Conservation (phyloP, 2,888 invertebrate species). For the Calameuta filiformis region DNA sequence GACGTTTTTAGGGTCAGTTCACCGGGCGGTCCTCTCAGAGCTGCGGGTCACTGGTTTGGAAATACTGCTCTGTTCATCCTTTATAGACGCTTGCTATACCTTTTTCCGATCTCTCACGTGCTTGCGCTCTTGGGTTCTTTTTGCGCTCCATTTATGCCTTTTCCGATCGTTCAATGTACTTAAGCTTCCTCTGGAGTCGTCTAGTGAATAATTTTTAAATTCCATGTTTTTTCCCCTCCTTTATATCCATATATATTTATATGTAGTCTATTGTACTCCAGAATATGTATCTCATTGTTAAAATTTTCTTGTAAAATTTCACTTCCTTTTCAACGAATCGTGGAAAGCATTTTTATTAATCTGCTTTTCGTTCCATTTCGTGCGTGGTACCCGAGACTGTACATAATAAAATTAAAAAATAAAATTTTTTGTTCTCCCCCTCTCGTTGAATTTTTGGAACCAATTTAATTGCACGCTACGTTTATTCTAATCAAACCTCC, state of each 20-base stretch:
- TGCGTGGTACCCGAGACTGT: not conserved
- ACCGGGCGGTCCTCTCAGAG: constrained; percentile 30
- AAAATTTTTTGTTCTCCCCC: not conserved
- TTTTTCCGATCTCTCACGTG: too few relatives aligned
- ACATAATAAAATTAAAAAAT: too few relatives aligned
- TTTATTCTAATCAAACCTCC: not conserved
- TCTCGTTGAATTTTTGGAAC: not conserved
- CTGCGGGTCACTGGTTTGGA: constrained; percentile 44
- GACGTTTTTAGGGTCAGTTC: constrained; percentile 37
- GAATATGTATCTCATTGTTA: not conserved
- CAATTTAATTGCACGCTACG: not conserved
- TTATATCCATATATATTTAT: not conserved
- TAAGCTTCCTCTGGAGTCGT: not conserved
- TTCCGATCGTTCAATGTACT: constrained; percentile 9
- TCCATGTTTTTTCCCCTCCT: not conserved
- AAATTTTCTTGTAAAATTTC: not conserved
- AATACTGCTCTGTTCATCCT: constrained; percentile 22
- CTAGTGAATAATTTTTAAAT: not conserved
- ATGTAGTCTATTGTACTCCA: not conserved
- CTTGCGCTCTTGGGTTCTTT: constrained; percentile 2
- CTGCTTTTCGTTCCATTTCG: not conserved
- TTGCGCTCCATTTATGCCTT: constrained; percentile 33
- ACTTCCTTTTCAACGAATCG: not conserved
- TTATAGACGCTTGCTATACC: not conserved
- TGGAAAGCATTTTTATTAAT: not conserved